A percentile compares a stretch with the other conserved stretches of the same genome.
Evolutionary conservation across 1,140 invertebrate genomes (phyloP).

Genomic region (Venustaconcha ellipsiformis): DNA sequence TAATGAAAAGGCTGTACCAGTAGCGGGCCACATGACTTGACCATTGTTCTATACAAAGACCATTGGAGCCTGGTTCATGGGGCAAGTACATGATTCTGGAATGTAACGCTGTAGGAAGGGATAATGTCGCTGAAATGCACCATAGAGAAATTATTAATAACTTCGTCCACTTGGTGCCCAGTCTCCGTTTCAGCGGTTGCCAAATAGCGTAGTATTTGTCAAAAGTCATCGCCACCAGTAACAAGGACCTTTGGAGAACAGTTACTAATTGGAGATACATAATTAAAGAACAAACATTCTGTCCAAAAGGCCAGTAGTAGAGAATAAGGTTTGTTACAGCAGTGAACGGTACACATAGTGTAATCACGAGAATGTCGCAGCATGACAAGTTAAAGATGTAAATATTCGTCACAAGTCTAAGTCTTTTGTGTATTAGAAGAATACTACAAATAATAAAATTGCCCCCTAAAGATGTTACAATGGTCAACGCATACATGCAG

Average conservation of each 20-base stretch:
- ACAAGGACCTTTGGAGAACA: constrained; percentile 5
- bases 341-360: constrained; percentile 2
- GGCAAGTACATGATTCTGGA: not conserved
- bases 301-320: constrained; percentile 3
- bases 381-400: not conserved
- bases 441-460: no score
- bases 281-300: not conserved
- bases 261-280: not conserved
- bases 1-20: not conserved
- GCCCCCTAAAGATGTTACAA: no score
- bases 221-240: not conserved
- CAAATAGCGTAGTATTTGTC: constrained; percentile 2
- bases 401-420: not conserved
- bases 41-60: not conserved
- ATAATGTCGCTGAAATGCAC: not conserved
- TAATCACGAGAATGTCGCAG: constrained; percentile 1
- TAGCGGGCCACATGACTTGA: not conserved
- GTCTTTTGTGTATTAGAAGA: no score
- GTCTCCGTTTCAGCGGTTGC: not conserved
- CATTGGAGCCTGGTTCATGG: constrained; percentile 1
- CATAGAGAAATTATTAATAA: not conserved
- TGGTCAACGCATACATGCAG: no score
- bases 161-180: not conserved
- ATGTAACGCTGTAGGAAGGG: not conserved
- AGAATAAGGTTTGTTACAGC: not conserved